Percentiles rank a stretch among this genome's conserved stretches.
phyloP scores from a whole-genome alignment of 2,797 vertebrate genomes.

The Anableps anableps region DNA sequence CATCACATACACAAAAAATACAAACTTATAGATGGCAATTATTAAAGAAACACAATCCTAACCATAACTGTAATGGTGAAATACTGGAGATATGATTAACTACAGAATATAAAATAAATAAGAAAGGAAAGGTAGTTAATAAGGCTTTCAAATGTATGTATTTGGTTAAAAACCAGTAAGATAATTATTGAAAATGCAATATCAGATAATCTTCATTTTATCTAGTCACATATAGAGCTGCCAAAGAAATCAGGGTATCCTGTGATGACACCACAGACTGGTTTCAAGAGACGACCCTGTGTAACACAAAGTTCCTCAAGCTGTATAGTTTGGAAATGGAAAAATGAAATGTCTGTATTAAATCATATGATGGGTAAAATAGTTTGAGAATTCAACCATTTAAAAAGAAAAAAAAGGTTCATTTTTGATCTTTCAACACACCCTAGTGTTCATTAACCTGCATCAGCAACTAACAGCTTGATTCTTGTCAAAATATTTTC shows the following conservation, averaged over 20 bases:
- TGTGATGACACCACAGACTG: too few species aligned
- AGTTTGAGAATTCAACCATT: too few species aligned
- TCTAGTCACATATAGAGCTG: background rate
- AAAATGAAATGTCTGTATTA: background rate
- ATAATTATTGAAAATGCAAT: background rate
- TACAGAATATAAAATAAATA: background rate
- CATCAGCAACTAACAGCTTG: slow-evolving; percentile 9
- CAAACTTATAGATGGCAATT: background rate
- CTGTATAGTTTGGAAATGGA: too few species aligned
- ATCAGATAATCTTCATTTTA: background rate
- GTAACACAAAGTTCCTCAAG: background rate
- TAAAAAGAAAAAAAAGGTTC: too few species aligned
- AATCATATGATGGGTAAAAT: background rate
- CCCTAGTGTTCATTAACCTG: slow-evolving; percentile 33
- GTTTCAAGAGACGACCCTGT: background rate
- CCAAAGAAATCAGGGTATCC: too few species aligned
- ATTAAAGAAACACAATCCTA: background rate
- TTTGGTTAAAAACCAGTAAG: too few species aligned
- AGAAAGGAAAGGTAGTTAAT: too few species aligned
- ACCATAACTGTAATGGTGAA: background rate
- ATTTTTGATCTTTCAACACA: background rate
- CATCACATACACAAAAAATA: background rate
- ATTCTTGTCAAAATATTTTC: slow-evolving; percentile 7
- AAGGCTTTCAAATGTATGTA: too few species aligned
- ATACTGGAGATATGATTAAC: background rate